Percentiles rank a stretch among this genome's conserved stretches.
phyloP scores from a whole-genome alignment of 2,888 invertebrate genomes.

The Eupithecia centaureata region DNA sequence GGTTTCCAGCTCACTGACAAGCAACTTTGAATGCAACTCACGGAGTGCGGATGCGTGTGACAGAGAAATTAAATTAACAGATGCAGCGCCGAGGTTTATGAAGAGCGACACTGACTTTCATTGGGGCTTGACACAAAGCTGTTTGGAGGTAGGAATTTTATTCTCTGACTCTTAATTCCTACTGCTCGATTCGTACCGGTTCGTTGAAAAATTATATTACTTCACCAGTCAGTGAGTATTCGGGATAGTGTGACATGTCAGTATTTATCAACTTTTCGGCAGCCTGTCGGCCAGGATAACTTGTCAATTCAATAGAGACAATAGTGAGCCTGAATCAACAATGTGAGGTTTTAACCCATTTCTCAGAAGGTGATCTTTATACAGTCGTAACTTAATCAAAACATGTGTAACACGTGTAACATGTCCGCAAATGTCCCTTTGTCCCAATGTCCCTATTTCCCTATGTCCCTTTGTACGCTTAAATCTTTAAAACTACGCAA shows the following conservation, averaged over 20 bases:
- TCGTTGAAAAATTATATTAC: neutral
- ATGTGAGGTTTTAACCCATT: no score
- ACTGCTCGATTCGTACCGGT: neutral
- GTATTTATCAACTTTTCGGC: neutral
- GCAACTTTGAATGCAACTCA: slow-evolving; percentile 13
- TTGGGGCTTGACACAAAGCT: slow-evolving; percentile 34
- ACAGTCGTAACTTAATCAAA: no score
- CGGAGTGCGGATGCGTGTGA: slow-evolving; percentile 53
- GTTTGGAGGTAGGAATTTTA: neutral
- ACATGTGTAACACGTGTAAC: no score
- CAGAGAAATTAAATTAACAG: slow-evolving; percentile 66
- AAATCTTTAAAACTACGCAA: no score
- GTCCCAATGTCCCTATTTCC: no score
- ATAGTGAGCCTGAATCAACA: no score
- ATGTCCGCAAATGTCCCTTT: no score
- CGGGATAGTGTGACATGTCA: no score
- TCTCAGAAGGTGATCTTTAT: no score
- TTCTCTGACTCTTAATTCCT: neutral
- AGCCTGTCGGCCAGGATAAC: neutral
- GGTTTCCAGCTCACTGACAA: neutral
- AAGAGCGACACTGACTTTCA: slow-evolving; percentile 61
- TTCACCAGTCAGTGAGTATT: no score
- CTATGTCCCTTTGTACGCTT: no score
- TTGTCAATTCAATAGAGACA: no score
- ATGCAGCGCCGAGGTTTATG: slow-evolving; percentile 52